phyloP scores from a whole-genome alignment of 1,140 invertebrate species.

The Zaprionus lachaisei region DNA sequence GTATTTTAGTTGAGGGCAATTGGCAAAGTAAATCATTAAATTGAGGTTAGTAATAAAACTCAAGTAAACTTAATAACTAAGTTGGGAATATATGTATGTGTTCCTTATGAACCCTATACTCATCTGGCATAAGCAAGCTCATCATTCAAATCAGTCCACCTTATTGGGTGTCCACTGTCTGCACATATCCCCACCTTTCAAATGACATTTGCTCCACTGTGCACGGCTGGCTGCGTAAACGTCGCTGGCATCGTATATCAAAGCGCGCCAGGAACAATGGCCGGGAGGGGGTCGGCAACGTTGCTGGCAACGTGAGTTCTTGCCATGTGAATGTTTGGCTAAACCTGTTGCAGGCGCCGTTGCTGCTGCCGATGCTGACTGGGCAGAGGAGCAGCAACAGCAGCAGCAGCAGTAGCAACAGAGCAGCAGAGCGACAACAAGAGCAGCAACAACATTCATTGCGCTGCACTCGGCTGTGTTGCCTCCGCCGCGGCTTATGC shows the following conservation, averaged over 20 bases:
- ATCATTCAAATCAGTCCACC: too few species aligned
- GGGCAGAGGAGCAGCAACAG: neutral
- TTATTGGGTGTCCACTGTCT: neutral
- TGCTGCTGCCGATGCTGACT: constrained; percentile 8
- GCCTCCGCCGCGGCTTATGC: constrained; percentile 25
- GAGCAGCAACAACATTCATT: neutral
- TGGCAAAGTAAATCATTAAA: too few species aligned
- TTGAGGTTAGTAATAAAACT: too few species aligned
- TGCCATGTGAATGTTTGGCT: constrained; percentile 30
- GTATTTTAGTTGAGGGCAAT: accelerated
- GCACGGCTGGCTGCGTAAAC: neutral
- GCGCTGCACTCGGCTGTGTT: constrained; percentile 9
- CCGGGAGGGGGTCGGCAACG: neutral
- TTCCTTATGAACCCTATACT: too few species aligned
- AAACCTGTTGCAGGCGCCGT: constrained; percentile 45
- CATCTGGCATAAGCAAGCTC: too few species aligned
- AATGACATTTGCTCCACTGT: constrained; percentile 8
- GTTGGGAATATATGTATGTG: too few species aligned
- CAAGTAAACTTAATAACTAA: too few species aligned
- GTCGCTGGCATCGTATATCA: constrained; percentile 36
- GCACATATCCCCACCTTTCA: neutral
- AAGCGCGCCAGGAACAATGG: constrained; percentile 9
- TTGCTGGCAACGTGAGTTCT: constrained; percentile 28
- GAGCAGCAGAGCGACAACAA: neutral
- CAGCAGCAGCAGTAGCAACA: neutral